Percentiles rank a stretch among this genome's conserved stretches.
Evolutionary conservation across 2,888 invertebrate genomes (phyloP).

Genomic region (Lissocephala sabroskyi): DNA sequence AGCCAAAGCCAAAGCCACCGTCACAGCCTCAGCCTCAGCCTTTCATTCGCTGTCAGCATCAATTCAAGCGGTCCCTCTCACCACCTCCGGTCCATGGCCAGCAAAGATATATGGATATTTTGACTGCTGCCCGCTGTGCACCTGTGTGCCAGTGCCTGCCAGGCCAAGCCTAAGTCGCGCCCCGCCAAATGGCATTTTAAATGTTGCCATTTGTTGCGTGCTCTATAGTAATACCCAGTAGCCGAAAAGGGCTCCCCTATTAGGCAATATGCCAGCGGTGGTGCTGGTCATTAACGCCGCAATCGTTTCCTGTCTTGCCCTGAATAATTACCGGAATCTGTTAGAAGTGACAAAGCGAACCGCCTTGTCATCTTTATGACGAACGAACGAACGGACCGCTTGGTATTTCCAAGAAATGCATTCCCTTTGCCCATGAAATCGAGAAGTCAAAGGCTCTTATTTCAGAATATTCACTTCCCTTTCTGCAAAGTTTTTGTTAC

Average conservation of each 20-base stretch:
- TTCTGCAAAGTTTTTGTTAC: no score
- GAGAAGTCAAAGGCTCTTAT: no score
- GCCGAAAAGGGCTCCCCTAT: slow-evolving; percentile 39
- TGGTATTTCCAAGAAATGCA: no score
- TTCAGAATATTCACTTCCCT: background rate
- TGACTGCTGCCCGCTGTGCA: slow-evolving; percentile 61
- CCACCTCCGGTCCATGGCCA: slow-evolving; percentile 10
- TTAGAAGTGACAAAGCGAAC: no score
- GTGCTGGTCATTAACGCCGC: slow-evolving; percentile 45
- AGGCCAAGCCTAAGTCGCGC: background rate
- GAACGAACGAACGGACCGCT: no score
- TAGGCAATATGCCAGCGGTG: slow-evolving; percentile 39
- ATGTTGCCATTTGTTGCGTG: slow-evolving; percentile 67
- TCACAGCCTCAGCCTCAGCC: slow-evolving; percentile 23
- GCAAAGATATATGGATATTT: slow-evolving; percentile 48
- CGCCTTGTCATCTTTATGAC: background rate
- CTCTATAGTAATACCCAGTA: slow-evolving; percentile 31
- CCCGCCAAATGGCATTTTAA: slow-evolving; percentile 62
- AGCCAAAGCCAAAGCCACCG: slow-evolving; percentile 8
- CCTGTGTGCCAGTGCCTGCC: slow-evolving; percentile 40
- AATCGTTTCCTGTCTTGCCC: background rate
- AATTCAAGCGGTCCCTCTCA: slow-evolving; percentile 45
- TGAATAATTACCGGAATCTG: no score
- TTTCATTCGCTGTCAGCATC: slow-evolving; percentile 64
- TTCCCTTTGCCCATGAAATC: no score